These are phyloP conservation scores for Drosophila flavopinicola DNA, from an alignment of 2,888 invertebrate genomes.

Conservation along the genomic window DNA sequence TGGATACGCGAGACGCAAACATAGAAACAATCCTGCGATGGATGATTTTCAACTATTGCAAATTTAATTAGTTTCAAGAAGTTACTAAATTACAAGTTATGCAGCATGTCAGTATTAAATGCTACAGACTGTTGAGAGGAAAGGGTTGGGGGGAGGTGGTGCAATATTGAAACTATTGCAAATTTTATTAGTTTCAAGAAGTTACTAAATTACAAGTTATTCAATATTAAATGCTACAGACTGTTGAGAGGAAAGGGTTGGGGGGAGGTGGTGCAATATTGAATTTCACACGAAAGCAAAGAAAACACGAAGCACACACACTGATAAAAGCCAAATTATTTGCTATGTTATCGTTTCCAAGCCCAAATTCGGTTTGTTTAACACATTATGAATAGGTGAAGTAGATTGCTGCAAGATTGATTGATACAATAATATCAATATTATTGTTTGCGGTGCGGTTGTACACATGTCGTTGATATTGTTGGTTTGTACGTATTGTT, in stretches of 20 bases:
- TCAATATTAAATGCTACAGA: too few relatives aligned
- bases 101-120: too few relatives aligned
- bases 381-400: too few relatives aligned
- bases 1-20: background rate
- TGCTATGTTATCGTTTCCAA: conserved; percentile 26
- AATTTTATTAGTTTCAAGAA: background rate
- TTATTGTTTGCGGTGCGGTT: conserved; percentile 8
- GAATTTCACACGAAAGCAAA: conserved; percentile 21
- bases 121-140: too few relatives aligned
- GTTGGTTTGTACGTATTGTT: too few relatives aligned
- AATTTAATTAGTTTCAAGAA: background rate
- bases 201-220: background rate
- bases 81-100: background rate
- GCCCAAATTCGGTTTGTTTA: background rate
- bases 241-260: too few relatives aligned
- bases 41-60: too few relatives aligned
- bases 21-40: background rate
- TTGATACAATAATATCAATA: background rate
- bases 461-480: too few relatives aligned
- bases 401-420: too few relatives aligned
- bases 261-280: conserved; percentile 26
- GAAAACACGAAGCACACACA: background rate
- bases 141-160: background rate
- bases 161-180: conserved; percentile 39
- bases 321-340: conserved; percentile 33